Evolutionary conservation across 2,797 vertebrate genomes (phyloP).

Genomic region (Phoebastria nigripes): DNA sequence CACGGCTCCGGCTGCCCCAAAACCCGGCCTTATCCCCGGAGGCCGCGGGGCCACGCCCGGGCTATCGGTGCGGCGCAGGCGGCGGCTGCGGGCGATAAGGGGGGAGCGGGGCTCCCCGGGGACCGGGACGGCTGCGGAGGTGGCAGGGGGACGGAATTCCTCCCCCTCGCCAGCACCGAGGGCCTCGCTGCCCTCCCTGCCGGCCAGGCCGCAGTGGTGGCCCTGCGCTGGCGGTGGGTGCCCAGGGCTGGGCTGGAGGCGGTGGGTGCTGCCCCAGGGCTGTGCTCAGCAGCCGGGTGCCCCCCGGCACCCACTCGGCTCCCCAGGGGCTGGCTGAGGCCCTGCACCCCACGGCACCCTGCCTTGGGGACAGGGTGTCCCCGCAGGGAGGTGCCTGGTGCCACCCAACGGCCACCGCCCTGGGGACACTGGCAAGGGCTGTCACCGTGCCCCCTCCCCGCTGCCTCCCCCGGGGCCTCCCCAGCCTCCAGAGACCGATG

Average conservation of each 20-base stretch:
- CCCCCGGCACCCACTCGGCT: not conserved
- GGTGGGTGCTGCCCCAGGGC: not conserved
- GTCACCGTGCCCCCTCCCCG: not conserved
- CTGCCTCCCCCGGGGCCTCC: not conserved
- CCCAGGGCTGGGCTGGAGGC: not conserved
- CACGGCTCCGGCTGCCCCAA: not conserved
- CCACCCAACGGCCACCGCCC: not conserved
- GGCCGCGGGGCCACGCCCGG: not conserved
- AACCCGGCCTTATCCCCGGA: not conserved
- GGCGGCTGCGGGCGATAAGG: not conserved
- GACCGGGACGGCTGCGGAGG: rapidly evolving
- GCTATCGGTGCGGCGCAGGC: not conserved
- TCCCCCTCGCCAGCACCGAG: not conserved
- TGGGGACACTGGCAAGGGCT: not conserved
- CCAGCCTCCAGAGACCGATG: not conserved
- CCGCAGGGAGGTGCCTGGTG: not conserved
- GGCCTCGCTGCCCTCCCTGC: not conserved
- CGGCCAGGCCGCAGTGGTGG: not conserved
- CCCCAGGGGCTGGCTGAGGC: not conserved
- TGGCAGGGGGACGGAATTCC: too few relatives aligned
- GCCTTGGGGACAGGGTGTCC: not conserved
- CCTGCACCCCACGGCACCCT: too few relatives aligned
- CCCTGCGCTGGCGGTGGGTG: not conserved
- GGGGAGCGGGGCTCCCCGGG: not conserved
- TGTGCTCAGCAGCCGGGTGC: not conserved